Evolutionary conservation across 1,140 invertebrate species (phyloP).

Genomic region (Scaptomyza graminum): DNA sequence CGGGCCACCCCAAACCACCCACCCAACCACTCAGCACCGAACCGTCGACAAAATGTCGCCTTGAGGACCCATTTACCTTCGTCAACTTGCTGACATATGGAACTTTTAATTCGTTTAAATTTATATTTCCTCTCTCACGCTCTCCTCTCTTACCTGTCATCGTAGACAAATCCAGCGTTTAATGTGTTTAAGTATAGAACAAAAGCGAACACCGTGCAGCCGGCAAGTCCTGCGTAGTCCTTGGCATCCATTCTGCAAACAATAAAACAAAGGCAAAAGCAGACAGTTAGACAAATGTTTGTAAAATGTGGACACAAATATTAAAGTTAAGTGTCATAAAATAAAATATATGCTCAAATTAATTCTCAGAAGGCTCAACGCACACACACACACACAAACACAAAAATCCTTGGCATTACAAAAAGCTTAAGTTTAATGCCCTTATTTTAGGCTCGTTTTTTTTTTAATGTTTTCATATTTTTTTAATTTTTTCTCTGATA

Average conservation of each 20-base stretch:
- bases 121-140: constrained; percentile 42
- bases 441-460: too few relatives aligned
- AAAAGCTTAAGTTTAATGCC: constrained; percentile 14
- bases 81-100: constrained; percentile 80
- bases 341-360: constrained; percentile 70
- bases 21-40: background rate
- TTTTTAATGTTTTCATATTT: too few relatives aligned
- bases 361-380: constrained; percentile 58
- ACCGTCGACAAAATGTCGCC: constrained; percentile 54
- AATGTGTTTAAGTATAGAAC: constrained; percentile 94
- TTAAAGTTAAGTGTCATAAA: constrained; percentile 77
- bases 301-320: constrained; percentile 64
- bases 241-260: constrained; percentile 83
- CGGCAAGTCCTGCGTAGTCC: constrained; percentile 88
- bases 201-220: constrained; percentile 90
- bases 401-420: background rate
- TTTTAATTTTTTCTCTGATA: too few relatives aligned
- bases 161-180: constrained; percentile 96
- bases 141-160: constrained; percentile 88
- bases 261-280: constrained; percentile 16
- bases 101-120: constrained; percentile 83
- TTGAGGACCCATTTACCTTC: constrained; percentile 67
- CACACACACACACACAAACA: background rate
- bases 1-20: background rate
- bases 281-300: constrained; percentile 37